Evolutionary conservation across 1,140 invertebrate species (phyloP).

Genomic region (Apis laboriosa): DNA sequence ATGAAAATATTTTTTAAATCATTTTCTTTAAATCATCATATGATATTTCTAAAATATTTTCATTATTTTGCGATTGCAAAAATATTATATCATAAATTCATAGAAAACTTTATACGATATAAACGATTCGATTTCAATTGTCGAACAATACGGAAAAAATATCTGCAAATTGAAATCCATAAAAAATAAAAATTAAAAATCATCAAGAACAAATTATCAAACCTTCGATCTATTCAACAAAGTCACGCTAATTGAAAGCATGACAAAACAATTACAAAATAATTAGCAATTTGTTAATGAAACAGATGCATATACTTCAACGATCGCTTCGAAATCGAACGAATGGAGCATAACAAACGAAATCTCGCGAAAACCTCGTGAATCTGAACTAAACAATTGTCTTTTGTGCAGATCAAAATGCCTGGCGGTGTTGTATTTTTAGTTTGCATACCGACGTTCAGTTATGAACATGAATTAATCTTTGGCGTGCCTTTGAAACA

Average conservation of each 20-base stretch:
- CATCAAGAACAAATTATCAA: neutral
- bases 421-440: constrained; percentile 83
- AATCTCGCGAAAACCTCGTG: neutral
- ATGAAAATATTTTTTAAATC: too few relatives aligned
- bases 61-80: too few relatives aligned
- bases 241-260: constrained; percentile 33
- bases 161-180: neutral
- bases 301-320: constrained; percentile 12
- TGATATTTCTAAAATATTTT: neutral
- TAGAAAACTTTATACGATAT: neutral
- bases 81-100: neutral
- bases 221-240: neutral
- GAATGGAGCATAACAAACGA: neutral
- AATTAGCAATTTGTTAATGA: constrained; percentile 54
- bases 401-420: constrained; percentile 65
- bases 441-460: constrained; percentile 83
- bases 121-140: neutral
- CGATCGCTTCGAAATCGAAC: neutral
- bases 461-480: constrained; percentile 82
- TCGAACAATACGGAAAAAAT: too few relatives aligned
- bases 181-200: neutral
- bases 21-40: neutral
- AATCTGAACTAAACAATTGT: neutral
- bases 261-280: constrained; percentile 54
- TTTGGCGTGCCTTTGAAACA: constrained; percentile 75